Evolutionary conservation across 2,888 invertebrate genomes (phyloP), one percentile per base, ranked within the genome.

Genomic region (Syritta pipiens): DNA sequence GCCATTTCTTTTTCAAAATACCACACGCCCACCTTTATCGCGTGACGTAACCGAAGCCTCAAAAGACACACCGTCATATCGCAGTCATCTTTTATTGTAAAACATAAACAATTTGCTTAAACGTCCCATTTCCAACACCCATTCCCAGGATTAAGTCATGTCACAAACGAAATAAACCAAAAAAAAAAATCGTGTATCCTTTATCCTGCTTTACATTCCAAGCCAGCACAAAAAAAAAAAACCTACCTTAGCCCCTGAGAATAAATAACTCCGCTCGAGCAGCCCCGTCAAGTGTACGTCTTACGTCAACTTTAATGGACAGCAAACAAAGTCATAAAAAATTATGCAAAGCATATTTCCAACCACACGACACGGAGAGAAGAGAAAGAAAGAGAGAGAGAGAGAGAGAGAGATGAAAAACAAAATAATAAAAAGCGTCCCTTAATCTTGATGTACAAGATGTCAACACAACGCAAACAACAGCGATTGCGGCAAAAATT

Each of bases 281-380:
- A 49, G 48, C 17, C 37, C 65, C 59, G 51, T 51, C 69, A 51
- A 59, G 57, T 49, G 59, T 49, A 28, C 42, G 59, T 22, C 12
- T 71, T 53, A 62, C 62, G 53, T 71, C 69, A 71, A 62, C 60
- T 71, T 71, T 71, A 71, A 71, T 71, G 51, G 69, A 60, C 69
- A 71, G 62, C 69, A 71, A 71, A 71, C 69, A 71, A 71, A 71
- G 69, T 71, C 53, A 62, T 71, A 71, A 71, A 62, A 37, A 71
- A 71, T 71, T 71, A 71, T 71, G 69, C 60, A 71, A 71, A 71
- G 28, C 69, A 71, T 71, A 71, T 71, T 71, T 53, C 57, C 37
- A 24, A 7, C 44, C 32, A 20, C 35, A 55, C n/a, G n/a, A 24
- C 32, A 10, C 9, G 19, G 42, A 44, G 22, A 24, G 17, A 22